A percentile compares a stretch with the other conserved stretches of the same genome.
phyloP scores from a whole-genome alignment of 2,113 vertebrate species.

The Vidua chalybeata region DNA sequence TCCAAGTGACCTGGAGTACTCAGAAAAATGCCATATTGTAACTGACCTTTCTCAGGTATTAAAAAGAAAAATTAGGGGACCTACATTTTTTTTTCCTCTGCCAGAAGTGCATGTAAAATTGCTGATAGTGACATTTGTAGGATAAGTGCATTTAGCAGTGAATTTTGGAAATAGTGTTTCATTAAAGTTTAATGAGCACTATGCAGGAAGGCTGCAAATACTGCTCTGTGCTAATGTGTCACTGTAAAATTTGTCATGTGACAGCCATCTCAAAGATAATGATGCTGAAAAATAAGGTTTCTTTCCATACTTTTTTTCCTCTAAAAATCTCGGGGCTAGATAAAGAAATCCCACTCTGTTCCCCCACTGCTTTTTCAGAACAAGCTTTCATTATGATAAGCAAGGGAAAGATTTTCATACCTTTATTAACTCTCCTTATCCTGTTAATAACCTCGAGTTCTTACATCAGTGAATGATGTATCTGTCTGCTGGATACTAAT shows the following conservation, averaged over 20 bases:
- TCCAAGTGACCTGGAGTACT: background rate
- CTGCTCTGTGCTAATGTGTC: conserved; percentile 20
- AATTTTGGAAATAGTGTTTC: conserved; percentile 50
- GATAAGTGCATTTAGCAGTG: conserved; percentile 43
- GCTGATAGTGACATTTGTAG: conserved; percentile 54
- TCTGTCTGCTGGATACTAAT: background rate
- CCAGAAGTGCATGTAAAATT: conserved; percentile 13
- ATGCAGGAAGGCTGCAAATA: conserved; percentile 34
- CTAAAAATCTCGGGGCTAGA: background rate
- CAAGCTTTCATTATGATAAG: background rate
- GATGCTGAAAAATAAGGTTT: background rate
- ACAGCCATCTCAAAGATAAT: conserved; percentile 30
- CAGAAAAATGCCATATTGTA: background rate
- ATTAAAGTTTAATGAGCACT: conserved; percentile 56
- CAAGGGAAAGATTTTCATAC: background rate
- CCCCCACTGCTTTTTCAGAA: background rate
- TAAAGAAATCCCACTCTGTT: background rate
- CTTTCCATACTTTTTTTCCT: background rate
- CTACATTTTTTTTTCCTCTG: background rate
- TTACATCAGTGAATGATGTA: background rate
- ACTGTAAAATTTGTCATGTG: conserved; percentile 31
- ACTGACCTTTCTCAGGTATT: background rate
- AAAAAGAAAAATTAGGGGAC: background rate
- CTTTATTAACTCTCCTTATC: background rate
- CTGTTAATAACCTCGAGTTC: background rate